Percentiles rank a stretch among this genome's conserved stretches.
Evolutionary conservation across 2,113 vertebrate genomes (phyloP).

Genomic region (Astur gentilis): DNA sequence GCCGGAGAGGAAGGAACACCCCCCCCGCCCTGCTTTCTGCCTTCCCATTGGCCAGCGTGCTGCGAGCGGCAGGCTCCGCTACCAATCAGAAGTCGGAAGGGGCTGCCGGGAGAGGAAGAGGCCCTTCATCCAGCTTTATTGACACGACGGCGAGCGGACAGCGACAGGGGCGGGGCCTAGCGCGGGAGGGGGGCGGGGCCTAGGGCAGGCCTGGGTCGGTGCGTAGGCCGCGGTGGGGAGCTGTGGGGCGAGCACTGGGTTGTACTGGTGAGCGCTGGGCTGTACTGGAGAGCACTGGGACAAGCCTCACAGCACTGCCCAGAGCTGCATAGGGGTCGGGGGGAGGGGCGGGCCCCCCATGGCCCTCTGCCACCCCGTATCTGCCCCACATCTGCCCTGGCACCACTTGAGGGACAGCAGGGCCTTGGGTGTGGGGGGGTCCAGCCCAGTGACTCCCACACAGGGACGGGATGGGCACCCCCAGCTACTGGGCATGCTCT

Average conservation of each 20-base stretch:
- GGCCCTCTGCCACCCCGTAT: background rate
- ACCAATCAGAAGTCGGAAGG: background rate
- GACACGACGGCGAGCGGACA: background rate
- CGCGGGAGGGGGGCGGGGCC: background rate
- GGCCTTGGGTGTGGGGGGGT: too few species aligned
- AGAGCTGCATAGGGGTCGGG: background rate
- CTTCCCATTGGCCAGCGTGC: background rate
- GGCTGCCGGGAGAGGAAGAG: background rate
- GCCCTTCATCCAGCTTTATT: background rate
- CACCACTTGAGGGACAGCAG: too few species aligned
- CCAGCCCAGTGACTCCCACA: background rate
- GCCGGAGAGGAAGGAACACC: background rate
- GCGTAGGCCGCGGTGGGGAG: too few species aligned
- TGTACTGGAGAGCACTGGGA: too few species aligned
- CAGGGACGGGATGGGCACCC: background rate
- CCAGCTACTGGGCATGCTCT: background rate
- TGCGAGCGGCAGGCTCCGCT: fast-evolving
- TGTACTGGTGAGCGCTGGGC: background rate
- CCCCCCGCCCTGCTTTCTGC: background rate
- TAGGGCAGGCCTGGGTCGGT: too few species aligned
- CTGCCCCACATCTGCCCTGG: too few species aligned
- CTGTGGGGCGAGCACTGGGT: background rate
- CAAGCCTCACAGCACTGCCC: too few species aligned
- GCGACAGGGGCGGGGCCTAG: background rate
- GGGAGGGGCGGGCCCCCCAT: too few species aligned